Conservation (phyloP, 2,888 invertebrate genomes). For the Blastobasis lacticolella region DNA sequence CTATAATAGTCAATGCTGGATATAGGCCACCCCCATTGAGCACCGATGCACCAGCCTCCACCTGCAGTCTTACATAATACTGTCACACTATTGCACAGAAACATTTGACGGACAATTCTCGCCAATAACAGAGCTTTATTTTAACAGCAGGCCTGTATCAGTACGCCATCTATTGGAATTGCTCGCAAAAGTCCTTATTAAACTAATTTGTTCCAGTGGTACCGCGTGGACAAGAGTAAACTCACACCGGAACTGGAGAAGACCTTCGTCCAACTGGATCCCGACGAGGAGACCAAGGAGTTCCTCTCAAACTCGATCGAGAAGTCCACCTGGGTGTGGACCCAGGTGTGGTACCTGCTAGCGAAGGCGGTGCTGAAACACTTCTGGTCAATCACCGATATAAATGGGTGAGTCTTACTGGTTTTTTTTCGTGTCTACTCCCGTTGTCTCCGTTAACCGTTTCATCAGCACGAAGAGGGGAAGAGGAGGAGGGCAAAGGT, state of each 20-base stretch:
- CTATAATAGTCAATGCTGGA: no score
- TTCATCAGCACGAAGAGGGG: no score
- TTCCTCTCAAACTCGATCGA: conserved; percentile 84
- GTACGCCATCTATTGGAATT: no score
- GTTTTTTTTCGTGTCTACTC: conserved; percentile 1
- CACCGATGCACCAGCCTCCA: no score
- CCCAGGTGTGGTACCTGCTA: conserved; percentile 92
- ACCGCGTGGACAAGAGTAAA: conserved; percentile 74
- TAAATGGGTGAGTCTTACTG: conserved; percentile 86
- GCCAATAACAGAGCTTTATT: no score
- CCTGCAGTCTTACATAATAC: no score
- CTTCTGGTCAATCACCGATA: conserved; percentile 96
- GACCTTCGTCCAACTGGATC: conserved; percentile 78
- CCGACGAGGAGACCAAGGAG: conserved; percentile 82
- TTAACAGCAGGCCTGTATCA: no score
- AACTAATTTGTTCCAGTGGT: conserved; percentile 77
- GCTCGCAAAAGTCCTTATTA: not conserved
- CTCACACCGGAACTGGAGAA: conserved; percentile 69
- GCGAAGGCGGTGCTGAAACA: conserved; percentile 88
- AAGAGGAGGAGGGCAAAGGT: no score
- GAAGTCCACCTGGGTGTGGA: conserved; percentile 89
- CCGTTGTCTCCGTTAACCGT: no score
- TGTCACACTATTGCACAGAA: no score
- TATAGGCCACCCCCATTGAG: no score
- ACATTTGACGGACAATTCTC: no score